phyloP scores from a whole-genome alignment of 2,113 vertebrate genomes.

The Reinhardtius hippoglossoides region DNA sequence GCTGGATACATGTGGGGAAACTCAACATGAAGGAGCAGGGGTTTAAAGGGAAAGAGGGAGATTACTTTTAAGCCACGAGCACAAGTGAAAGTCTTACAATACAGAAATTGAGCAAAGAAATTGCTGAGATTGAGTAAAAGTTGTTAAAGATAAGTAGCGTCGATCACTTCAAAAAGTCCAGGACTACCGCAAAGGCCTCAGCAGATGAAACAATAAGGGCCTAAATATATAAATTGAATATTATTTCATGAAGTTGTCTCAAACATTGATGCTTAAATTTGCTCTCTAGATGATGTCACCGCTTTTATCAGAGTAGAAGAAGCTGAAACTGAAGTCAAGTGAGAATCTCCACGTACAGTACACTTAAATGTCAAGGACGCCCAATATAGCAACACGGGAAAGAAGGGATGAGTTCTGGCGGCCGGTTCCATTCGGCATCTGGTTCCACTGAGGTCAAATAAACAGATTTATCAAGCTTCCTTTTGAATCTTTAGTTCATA shows the following conservation, averaged over 20 bases:
- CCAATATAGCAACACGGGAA: background rate
- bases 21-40: slow-evolving; percentile 12
- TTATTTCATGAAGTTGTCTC: too few species aligned
- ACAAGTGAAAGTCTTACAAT: slow-evolving; percentile 12
- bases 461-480: background rate
- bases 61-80: background rate
- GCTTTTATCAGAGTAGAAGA: background rate
- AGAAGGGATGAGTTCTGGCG: background rate
- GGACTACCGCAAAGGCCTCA: background rate
- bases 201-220: background rate
- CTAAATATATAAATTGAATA: background rate
- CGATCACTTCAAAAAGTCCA: too few species aligned
- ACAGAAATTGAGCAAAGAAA: background rate
- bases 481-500: background rate
- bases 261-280: too few species aligned
- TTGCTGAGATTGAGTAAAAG: background rate
- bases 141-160: background rate
- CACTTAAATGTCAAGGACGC: background rate
- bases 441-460: background rate
- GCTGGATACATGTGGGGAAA: slow-evolving; percentile 44
- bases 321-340: background rate
- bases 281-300: too few species aligned
- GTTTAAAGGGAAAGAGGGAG: slow-evolving; percentile 22
- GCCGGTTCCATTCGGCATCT: too few species aligned
- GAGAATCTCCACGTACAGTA: background rate